Percentiles rank a stretch among this genome's conserved stretches.
Conservation (phyloP, 2,888 invertebrate genomes). For the Macaria liturata region DNA sequence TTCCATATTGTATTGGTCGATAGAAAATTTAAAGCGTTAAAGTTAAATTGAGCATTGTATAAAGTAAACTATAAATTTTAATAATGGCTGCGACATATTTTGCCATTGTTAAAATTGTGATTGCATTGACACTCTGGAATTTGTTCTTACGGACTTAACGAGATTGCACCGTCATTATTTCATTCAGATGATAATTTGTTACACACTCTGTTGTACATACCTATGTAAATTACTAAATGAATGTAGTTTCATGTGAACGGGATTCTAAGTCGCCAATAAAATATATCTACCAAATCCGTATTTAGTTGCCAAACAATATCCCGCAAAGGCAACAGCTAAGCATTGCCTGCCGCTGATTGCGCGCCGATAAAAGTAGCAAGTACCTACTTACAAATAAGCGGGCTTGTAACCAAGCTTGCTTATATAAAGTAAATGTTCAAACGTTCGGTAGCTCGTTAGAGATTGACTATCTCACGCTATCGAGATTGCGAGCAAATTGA, state of each 20-base stretch:
- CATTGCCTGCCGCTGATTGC: conserved; percentile 14
- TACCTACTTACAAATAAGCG: conserved; percentile 25
- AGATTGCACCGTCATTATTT: no score
- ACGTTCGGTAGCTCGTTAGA: conserved; percentile 56
- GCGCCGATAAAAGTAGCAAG: conserved; percentile 23
- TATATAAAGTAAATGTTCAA: conserved; percentile 38
- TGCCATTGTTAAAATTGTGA: neutral
- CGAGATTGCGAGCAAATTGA: conserved; percentile 67
- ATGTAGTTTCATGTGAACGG: no score
- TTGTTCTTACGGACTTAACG: no score
- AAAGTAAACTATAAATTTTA: conserved; percentile 1
- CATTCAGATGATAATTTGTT: no score
- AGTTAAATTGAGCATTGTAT: neutral
- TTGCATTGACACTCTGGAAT: no score
- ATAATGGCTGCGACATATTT: neutral
- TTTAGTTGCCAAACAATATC: conserved; percentile 13
- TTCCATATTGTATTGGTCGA: no score
- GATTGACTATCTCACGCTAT: conserved; percentile 64
- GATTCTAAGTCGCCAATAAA: conserved; percentile 1
- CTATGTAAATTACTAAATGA: no score
- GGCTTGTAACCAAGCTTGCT: conserved; percentile 23
- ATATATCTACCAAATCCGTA: conserved; percentile 1
- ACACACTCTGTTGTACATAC: no score
- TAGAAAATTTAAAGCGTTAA: no score
- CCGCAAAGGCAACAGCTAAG: conserved; percentile 12